Conservation (phyloP, 2,888 invertebrate genomes). For the Mesorhabditis belari region DNA sequence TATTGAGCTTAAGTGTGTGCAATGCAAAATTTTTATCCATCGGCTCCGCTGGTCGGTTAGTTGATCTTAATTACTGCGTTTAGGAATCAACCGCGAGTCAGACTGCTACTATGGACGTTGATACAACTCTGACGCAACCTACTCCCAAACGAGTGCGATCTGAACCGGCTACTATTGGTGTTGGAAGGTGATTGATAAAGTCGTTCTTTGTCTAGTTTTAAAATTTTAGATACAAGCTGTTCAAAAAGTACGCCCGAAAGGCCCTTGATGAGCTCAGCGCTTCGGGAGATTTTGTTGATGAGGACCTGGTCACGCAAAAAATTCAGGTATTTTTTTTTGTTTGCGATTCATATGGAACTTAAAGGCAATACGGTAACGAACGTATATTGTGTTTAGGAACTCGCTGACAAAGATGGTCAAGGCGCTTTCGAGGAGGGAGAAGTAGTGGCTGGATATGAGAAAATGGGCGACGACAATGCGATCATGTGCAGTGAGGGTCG, state of each 20-base stretch:
- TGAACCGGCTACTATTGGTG: constrained; percentile 34
- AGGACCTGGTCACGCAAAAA: constrained; percentile 13
- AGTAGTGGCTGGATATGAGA: constrained; percentile 40
- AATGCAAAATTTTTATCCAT: too few species aligned
- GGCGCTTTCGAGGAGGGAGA: constrained; percentile 37
- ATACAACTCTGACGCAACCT: constrained; percentile 8
- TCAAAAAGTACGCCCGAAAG: constrained; percentile 39
- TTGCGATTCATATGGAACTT: neutral
- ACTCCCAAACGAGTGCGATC: constrained; percentile 21
- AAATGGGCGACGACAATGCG: constrained; percentile 41
- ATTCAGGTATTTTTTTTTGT: neutral
- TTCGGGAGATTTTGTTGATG: constrained; percentile 31
- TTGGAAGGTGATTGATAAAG: constrained; percentile 37
- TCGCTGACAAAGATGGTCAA: constrained; percentile 21
- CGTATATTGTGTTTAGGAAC: neutral
- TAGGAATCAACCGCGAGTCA: too few species aligned
- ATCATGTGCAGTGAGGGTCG: constrained; percentile 42
- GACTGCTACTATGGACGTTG: neutral
- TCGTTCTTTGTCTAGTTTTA: neutral
- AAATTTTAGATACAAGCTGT: constrained; percentile 30
- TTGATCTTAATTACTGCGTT: too few species aligned
- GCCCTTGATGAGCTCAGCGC: constrained; percentile 38
- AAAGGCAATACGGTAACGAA: neutral
- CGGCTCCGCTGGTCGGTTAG: too few species aligned
- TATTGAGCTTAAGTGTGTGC: neutral